These are phyloP conservation scores for Hydrocynus forskahlii DNA, from an alignment of 2,797 vertebrate species.

Conservation along the genomic window DNA sequence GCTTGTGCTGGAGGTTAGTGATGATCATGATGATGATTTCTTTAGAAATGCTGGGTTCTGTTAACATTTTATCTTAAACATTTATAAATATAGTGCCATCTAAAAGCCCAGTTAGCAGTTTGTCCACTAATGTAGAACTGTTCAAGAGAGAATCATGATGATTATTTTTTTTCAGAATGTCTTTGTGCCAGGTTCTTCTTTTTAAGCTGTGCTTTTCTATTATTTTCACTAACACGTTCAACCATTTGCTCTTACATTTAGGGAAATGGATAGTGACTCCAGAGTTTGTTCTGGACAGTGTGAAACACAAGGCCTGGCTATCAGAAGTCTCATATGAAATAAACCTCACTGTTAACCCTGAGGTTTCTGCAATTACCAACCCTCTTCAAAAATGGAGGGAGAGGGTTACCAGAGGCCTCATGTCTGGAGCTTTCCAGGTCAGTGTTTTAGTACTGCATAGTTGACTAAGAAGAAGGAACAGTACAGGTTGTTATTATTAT, in stretches of 20 bases:
- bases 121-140: too few relatives aligned
- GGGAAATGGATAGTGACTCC: slow-evolving; percentile 96
- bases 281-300: slow-evolving; percentile 90
- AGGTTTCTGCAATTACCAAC: slow-evolving; percentile 55
- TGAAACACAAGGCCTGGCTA: slow-evolving; percentile 88
- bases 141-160: too few relatives aligned
- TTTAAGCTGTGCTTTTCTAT: too few relatives aligned
- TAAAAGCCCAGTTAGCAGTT: too few relatives aligned
- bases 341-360: slow-evolving; percentile 61
- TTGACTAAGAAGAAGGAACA: neutral
- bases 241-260: slow-evolving; percentile 58
- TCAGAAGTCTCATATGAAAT: slow-evolving; percentile 89
- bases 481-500: too few relatives aligned
- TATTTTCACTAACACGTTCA: neutral
- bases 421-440: slow-evolving; percentile 88
- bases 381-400: slow-evolving; percentile 76
- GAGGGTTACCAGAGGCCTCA: slow-evolving; percentile 71
- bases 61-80: too few relatives aligned
- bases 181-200: too few relatives aligned
- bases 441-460: slow-evolving; percentile 28
- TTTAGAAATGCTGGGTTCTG: neutral
- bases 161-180: too few relatives aligned
- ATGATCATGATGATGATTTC: neutral
- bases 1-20: slow-evolving; percentile 92
- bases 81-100: too few relatives aligned